Evolutionary conservation across 53 echinoderm and acorn worm species (phyloP).

Genomic region (Mesocentrotus franciscanus): DNA sequence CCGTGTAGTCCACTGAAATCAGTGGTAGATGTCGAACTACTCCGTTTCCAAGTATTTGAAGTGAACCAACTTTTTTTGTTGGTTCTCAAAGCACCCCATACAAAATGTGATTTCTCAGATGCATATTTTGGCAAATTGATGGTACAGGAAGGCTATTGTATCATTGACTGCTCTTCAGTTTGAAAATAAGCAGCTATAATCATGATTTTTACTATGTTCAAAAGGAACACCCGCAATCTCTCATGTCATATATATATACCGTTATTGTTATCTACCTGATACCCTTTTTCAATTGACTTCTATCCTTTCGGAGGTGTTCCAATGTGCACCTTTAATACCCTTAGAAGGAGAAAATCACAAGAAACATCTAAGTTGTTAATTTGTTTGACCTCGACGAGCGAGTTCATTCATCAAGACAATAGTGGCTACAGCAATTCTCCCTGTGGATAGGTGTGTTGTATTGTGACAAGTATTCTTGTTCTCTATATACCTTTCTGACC

Average conservation of each 20-base stretch:
- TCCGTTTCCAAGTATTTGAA: neutral
- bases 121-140: neutral
- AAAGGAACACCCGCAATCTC: neutral
- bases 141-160: neutral
- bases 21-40: neutral
- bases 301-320: neutral
- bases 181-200: neutral
- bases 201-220: neutral
- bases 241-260: neutral
- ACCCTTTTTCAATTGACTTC: neutral
- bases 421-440: neutral
- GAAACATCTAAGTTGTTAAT: neutral
- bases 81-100: neutral
- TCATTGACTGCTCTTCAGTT: neutral
- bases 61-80: neutral
- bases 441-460: neutral
- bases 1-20: neutral
- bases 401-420: slow-evolving; percentile 6
- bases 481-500: neutral
- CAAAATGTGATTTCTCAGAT: neutral
- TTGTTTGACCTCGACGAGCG: neutral
- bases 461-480: neutral
- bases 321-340: neutral
- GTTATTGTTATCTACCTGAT: neutral
- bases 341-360: neutral